These are phyloP conservation scores for Xestobium rufovillosum DNA, from an alignment of 2,888 invertebrate genomes.

Conservation along the genomic window DNA sequence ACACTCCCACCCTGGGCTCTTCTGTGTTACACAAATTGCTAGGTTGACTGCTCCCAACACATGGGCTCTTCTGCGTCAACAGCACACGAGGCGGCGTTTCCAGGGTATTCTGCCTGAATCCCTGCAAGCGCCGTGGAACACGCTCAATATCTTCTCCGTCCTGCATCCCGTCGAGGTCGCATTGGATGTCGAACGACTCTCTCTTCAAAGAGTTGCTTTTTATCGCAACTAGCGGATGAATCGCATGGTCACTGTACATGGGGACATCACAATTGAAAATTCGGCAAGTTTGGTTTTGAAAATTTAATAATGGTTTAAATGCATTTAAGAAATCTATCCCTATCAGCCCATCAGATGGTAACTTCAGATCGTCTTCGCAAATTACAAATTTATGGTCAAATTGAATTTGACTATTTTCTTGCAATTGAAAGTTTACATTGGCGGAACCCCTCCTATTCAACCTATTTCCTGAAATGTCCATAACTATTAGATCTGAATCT, in stretches of 20 bases:
- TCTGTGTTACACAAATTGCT: no score
- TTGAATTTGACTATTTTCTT: background rate
- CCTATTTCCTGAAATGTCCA: background rate
- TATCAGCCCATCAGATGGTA: slow-evolving; percentile 7
- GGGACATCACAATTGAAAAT: background rate
- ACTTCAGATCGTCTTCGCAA: slow-evolving; percentile 5
- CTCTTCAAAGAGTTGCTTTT: no score
- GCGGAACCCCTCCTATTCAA: background rate
- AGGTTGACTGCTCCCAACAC: no score
- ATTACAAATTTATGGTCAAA: slow-evolving; percentile 4
- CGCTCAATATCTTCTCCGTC: no score
- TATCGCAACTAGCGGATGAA: background rate
- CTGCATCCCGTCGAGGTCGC: no score
- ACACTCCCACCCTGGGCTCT: no score
- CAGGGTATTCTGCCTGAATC: no score
- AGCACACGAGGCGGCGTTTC: no score
- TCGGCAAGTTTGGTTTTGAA: background rate
- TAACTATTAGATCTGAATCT: background rate
- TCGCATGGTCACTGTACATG: slow-evolving; percentile 2
- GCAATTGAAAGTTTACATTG: background rate
- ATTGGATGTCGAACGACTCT: no score
- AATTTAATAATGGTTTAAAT: slow-evolving; percentile 2
- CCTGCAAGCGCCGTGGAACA: no score
- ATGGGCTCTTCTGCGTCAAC: no score
- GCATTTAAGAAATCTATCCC: slow-evolving; percentile 11